Evolutionary conservation across 2,797 vertebrate species (phyloP), one percentile per base, ranked within the genome.

Genomic region (Etheostoma perlongum): DNA sequence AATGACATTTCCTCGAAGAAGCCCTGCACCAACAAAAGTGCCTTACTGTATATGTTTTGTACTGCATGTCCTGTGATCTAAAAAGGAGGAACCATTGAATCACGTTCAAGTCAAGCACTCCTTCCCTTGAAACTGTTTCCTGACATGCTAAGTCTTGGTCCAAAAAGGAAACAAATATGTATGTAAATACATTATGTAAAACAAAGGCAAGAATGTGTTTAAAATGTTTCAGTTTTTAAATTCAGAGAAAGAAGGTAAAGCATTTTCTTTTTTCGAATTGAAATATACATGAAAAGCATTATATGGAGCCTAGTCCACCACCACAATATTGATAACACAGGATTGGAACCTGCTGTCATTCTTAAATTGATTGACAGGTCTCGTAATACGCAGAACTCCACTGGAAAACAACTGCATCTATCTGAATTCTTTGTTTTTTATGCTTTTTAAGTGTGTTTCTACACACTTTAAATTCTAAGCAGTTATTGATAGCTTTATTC

Each of bases 81-180:
- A 19, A 48, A 74, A 70, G 3, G 44, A 64, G 85, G 75, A 87
- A 84, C 48, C 14, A 49, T 15, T 11, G 2, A 27, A 67, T 0
- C 2, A 6, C 36, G 72, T 25, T 51, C 3, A 66, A 55, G 19
- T 2, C 0, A 44, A 30, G 12, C 15, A 60, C 12, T 64, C 49
- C 48, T 64, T 15, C 21, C 76, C 19, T 76, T 27, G 0, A 68
- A 74, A n/a, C 16, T 1, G 49, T 30, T 76, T 48, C 2, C 44
- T 15, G 46, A 46, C n/a, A 44, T 4, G 18, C 14, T 23, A 5
- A n/a, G 16, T 63, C 5, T 8, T n/a, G 10, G 19, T 33, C 4
- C 15, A 42, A 53, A 47, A 40, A 14, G 27, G 1, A 53, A 44
- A 5, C 6, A 16, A 10, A 1, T 13, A 54, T 30, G 10, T 11